Conservation (phyloP, 2,888 invertebrate genomes). For the Sisyra nigra region DNA sequence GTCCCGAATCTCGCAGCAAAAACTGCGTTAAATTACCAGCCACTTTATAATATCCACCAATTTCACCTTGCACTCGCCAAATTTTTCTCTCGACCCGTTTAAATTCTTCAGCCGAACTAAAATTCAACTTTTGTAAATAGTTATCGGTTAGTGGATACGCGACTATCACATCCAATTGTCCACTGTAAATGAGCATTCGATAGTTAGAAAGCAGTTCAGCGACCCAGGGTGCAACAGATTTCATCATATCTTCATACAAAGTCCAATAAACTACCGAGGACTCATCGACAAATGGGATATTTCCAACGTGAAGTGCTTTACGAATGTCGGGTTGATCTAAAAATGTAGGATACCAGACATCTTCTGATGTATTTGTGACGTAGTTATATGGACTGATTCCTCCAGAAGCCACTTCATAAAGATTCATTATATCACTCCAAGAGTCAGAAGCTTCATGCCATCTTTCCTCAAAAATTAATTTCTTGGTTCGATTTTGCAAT, state of each 20-base stretch:
- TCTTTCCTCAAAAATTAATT: conserved; percentile 43
- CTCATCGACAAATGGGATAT: conserved; percentile 48
- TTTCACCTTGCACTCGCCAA: conserved; percentile 50
- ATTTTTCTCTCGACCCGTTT: conserved; percentile 43
- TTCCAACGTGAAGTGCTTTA: conserved; percentile 71
- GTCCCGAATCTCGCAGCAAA: conserved; percentile 62
- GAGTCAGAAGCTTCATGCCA: conserved; percentile 53
- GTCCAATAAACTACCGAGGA: conserved; percentile 46
- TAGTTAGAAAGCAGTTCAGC: conserved; percentile 49
- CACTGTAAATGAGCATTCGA: conserved; percentile 71
- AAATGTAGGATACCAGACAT: conserved; percentile 44
- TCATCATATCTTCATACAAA: conserved; percentile 63
- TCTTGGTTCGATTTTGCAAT: conserved; percentile 38
- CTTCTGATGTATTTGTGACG: conserved; percentile 19
- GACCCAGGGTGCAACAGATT: conserved; percentile 59
- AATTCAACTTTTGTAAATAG: conserved; percentile 55
- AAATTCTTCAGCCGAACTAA: conserved; percentile 47
- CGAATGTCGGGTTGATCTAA: conserved; percentile 45
- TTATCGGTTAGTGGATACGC: conserved; percentile 74
- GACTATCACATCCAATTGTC: conserved; percentile 82
- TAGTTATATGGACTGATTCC: conserved; percentile 52
- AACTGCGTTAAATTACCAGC: conserved; percentile 57
- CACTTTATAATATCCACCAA: conserved; percentile 62
- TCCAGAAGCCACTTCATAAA: conserved; percentile 38
- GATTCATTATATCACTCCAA: conserved; percentile 55